Percentiles rank a stretch among this genome's conserved stretches.
These are phyloP conservation scores for Pseudomyrmex sp. DNA, from an alignment of 1,140 invertebrate species.

Conservation along the genomic window DNA sequence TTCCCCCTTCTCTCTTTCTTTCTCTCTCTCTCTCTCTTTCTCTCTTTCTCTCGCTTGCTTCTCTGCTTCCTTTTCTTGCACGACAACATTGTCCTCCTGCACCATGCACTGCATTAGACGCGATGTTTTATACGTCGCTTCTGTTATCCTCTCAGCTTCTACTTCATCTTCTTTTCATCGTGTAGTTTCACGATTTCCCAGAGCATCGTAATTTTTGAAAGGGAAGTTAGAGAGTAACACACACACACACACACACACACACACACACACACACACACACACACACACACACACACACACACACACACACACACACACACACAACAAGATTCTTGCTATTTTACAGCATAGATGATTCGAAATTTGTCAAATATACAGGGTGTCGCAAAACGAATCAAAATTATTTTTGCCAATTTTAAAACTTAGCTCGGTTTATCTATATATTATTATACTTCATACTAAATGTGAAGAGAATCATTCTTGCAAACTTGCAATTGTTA, in stretches of 20 bases:
- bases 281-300: too few species aligned
- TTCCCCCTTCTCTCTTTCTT: slow-evolving; percentile 33
- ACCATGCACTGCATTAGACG: slow-evolving; percentile 25
- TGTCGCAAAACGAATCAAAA: neutral
- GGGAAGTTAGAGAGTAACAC: neutral
- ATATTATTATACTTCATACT: too few species aligned
- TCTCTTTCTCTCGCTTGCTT: too few species aligned
- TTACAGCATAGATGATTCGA: slow-evolving; percentile 4
- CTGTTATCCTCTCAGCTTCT: slow-evolving; percentile 35
- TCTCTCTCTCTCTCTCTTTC: neutral
- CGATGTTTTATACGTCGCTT: slow-evolving; percentile 39
- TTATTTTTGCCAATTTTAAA: neutral
- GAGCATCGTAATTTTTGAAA: slow-evolving; percentile 4
- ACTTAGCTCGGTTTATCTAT: too few species aligned
- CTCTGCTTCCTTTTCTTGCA: slow-evolving; percentile 24
- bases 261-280: too few species aligned
- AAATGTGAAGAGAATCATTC: neutral
- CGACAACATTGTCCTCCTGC: slow-evolving; percentile 41
- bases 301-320: too few species aligned
- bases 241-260: too few species aligned
- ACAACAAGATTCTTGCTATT: slow-evolving; percentile 15
- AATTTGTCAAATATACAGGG: slow-evolving; percentile 19
- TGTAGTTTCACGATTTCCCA: slow-evolving; percentile 25
- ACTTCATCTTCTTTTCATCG: slow-evolving; percentile 6
- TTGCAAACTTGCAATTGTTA: too few species aligned